These are phyloP conservation scores for Hyles vespertilio DNA, from an alignment of 1,140 invertebrate species.

Conservation along the genomic window DNA sequence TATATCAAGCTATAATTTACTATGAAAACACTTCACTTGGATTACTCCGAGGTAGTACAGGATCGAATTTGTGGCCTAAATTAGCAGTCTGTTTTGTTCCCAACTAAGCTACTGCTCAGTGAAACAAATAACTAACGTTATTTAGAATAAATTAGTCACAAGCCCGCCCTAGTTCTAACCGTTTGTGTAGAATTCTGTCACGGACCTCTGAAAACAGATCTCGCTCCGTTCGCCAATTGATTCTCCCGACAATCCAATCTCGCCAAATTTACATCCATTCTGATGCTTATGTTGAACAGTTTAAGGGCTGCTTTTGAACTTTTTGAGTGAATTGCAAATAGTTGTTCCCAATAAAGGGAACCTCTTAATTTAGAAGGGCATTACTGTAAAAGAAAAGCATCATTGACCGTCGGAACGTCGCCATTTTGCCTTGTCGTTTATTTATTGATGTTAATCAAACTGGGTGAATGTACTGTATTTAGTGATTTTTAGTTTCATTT, in stretches of 20 bases:
- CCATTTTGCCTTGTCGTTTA: slow-evolving; percentile 14
- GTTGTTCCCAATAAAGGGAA: slow-evolving; percentile 23
- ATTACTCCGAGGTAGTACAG: too few relatives aligned
- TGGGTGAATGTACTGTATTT: neutral
- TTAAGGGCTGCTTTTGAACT: neutral
- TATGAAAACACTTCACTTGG: too few relatives aligned
- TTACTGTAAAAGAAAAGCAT: slow-evolving; percentile 46
- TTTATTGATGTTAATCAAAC: slow-evolving; percentile 2
- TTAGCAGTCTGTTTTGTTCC: too few relatives aligned
- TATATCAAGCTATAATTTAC: too few relatives aligned
- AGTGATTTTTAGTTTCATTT: slow-evolving; percentile 1
- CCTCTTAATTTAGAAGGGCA: slow-evolving; percentile 43
- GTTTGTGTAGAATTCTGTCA: too few relatives aligned
- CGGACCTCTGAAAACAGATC: too few relatives aligned
- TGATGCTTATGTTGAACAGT: neutral
- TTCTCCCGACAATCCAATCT: slow-evolving; percentile 34
- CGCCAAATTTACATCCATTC: slow-evolving; percentile 2
- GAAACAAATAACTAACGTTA: too few relatives aligned
- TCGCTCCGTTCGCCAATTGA: slow-evolving; percentile 34
- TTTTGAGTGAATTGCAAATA: slow-evolving; percentile 11
- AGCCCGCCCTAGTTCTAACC: too few relatives aligned
- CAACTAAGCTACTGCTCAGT: too few relatives aligned
- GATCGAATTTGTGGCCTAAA: too few relatives aligned
- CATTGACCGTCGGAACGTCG: slow-evolving; percentile 29
- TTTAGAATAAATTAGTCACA: too few relatives aligned